Base-by-base conservation (phyloP, 2,797 vertebrate genomes). In the Perdix hodgsoniae region DNA sequence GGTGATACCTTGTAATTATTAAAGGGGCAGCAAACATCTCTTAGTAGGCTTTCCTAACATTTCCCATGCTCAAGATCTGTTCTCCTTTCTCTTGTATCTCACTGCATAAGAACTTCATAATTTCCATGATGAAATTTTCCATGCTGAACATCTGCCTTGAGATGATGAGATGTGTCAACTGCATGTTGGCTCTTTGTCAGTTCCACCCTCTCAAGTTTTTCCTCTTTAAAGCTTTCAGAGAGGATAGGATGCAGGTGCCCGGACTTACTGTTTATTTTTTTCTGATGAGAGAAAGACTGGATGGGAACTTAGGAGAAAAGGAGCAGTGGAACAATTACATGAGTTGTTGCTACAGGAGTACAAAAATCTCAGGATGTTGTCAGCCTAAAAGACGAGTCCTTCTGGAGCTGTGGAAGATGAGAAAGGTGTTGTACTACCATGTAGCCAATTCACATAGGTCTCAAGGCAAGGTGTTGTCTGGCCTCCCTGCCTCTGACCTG, bases 101-200 rank as follows among this genome's bases (percentile, higher is more conserved):
- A 23, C 47, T 79, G 59, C 45, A 27, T 54, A 64, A 79, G 67
- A 80, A 52, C 33, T 67, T 59, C 8, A 2, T 71, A 3, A 69
- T 86, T 90, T 91, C 72, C 27, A 24, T 31, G 26, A 33, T 71
- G 67, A 86, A 67, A 4, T 84, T 81, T 94, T 90, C 86, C 61
- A 37, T 61, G 19, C 44, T 64, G 29, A 67, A 64, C 65, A 79
- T 86, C 60, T 88, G 83, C 80, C 44, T 65, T 73, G 69, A 44
- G 39, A 16, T 89, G 70, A 93, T 4, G 27, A 92, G 45, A 76
- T 85, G 70, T 42, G 21, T 77, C 61, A 88, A 65, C 61, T 69
- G 29, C 80, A 35, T 29, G 27, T 69, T 18, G 59, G 72, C 52
- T 79, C 64, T 91, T 72, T 60, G 18, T 85, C 42, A 7, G 37